These are phyloP conservation scores for Vireo griseus DNA, from an alignment of 2,797 vertebrate genomes.

Conservation along the genomic window DNA sequence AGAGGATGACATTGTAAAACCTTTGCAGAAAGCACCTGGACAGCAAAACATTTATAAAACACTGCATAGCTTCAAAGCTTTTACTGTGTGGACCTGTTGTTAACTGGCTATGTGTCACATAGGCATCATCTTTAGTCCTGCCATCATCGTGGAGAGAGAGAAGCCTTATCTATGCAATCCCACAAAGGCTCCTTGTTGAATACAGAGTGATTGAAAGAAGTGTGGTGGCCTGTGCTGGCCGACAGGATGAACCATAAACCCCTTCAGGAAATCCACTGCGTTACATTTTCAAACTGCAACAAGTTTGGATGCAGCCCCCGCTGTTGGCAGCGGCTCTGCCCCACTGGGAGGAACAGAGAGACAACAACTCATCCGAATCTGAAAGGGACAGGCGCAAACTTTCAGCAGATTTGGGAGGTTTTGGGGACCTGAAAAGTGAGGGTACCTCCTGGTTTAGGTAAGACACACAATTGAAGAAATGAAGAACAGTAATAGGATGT, in stretches of 20 bases:
- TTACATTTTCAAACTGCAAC: not conserved
- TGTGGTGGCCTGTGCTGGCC: not conserved
- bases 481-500: not conserved
- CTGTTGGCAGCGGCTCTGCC: not conserved
- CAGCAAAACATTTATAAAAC: not conserved
- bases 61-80: not conserved
- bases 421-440: not conserved
- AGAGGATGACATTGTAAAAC: not conserved
- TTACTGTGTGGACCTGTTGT: not conserved
- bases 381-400: not conserved
- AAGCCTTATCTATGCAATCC: not conserved
- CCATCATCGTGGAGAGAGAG: rapidly evolving
- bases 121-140: not conserved
- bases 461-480: not conserved
- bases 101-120: not conserved
- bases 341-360: not conserved
- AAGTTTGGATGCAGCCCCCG: not conserved
- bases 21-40: not conserved
- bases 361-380: not conserved
- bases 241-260: not conserved
- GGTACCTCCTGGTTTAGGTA: not conserved
- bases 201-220: not conserved
- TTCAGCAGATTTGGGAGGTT: not conserved
- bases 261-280: not conserved
- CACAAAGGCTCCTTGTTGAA: not conserved